These are phyloP conservation scores for Flexamia atlantica DNA, from an alignment of 2,888 invertebrate genomes.

Conservation along the genomic window DNA sequence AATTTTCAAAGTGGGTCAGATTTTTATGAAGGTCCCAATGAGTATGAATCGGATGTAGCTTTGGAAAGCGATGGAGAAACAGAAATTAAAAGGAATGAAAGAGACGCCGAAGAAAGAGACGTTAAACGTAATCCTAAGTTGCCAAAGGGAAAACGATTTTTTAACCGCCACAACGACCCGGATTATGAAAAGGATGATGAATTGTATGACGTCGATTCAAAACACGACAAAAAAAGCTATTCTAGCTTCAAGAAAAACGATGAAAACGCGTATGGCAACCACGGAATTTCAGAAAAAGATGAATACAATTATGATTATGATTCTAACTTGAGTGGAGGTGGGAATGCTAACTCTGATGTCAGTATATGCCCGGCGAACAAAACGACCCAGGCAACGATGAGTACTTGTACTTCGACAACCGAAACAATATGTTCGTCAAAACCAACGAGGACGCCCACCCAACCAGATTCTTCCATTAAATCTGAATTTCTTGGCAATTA, in stretches of 20 bases:
- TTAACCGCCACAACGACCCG: background rate
- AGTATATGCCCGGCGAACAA: background rate
- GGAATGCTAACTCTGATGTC: too few relatives aligned
- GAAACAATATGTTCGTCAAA: background rate
- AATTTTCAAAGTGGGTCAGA: background rate
- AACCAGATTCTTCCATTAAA: background rate
- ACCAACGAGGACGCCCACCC: background rate
- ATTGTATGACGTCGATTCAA: background rate
- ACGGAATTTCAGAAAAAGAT: background rate
- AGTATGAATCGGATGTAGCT: background rate
- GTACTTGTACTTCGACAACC: background rate
- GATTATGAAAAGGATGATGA: background rate
- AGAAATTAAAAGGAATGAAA: background rate
- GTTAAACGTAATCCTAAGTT: background rate
- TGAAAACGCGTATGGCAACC: background rate
- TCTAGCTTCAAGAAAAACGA: background rate
- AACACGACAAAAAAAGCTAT: background rate
- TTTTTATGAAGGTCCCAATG: background rate
- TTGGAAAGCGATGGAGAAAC: background rate
- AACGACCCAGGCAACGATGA: background rate
- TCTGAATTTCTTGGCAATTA: background rate
- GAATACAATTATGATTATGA: slow-evolving; percentile 4
- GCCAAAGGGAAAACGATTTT: background rate
- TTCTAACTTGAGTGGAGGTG: background rate
- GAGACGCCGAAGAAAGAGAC: background rate